Evolutionary conservation across 2,888 invertebrate genomes (phyloP), one percentile per base, ranked within the genome.

Genomic region (Ellobium chinense): DNA sequence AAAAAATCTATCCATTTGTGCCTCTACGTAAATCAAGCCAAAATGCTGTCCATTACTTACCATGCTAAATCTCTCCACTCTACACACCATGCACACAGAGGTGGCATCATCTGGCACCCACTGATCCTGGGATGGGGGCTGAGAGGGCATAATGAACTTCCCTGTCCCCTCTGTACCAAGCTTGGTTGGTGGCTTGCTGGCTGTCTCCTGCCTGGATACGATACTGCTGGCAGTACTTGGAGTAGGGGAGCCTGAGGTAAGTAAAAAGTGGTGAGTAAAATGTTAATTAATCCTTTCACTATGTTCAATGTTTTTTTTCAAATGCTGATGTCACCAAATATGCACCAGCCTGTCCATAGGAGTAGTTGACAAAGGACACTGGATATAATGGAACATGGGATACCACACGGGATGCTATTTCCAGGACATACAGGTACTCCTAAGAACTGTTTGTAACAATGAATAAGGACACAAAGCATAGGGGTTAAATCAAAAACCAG

Each of bases 61-160:
- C 93, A 93, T 93, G 80, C 92, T 93, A 86, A 93, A 93, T 69
- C 89, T 88, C 85, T 93, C 93, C 81, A 90, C 84, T 58, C 89
- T 88, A 86, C 94, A 94, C 58, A 93, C 90, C 96, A 97, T 97
- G 90, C 98, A 98, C 82, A 95, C 95, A 29, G 95, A 94, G 0
- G 92, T 91, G 63, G 90, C 86, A 84, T 95, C 95, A 92, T 98
- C 97, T 14, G 95, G 95, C 3, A 95, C 94, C 98, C 98, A 98
- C 87, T 97, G 95, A 9, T 95, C 95, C 87, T 96, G 96, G 0
- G 94, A 93, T 0, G 97, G 97, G 24, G 96, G 95, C 83, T 94
- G 94, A 29, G 95, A 94, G 0, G 98, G 97, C 95, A 97, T 96
- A 68, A 95, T 93, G 91, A 97, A 97, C 14, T 85, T 84, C 0